A percentile compares a stretch with the other conserved stretches of the same genome.
Conservation (phyloP, 2,888 invertebrate genomes). For the Alcis repandata region DNA sequence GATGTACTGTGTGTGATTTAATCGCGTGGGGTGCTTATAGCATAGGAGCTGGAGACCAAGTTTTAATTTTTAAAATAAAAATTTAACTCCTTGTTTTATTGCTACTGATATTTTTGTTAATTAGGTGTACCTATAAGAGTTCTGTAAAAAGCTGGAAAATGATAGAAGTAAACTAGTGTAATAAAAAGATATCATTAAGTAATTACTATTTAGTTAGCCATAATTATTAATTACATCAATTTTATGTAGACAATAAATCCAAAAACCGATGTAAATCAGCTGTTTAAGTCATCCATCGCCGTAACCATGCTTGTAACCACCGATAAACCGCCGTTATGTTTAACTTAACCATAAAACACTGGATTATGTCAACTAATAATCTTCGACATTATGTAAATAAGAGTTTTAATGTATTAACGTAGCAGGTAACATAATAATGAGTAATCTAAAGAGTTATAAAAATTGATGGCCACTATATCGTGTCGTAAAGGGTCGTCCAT, state of each 20-base stretch:
- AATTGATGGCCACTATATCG: constrained; percentile 7
- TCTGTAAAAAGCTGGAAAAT: no score
- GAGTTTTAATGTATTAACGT: not conserved
- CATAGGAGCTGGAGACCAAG: constrained; percentile 45
- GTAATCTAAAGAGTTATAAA: constrained; percentile 22
- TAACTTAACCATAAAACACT: no score
- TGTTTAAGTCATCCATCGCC: not conserved
- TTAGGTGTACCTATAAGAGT: no score
- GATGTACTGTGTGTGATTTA: constrained; percentile 57
- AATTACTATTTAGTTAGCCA: no score
- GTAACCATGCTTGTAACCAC: no score
- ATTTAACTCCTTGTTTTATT: no score
- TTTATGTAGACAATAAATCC: constrained; percentile 6
- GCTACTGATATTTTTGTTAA: no score
- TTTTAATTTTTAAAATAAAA: not conserved
- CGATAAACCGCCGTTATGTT: not conserved
- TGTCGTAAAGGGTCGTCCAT: not conserved
- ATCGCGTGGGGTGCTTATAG: constrained; percentile 61
- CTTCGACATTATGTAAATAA: not conserved
- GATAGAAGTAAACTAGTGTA: no score
- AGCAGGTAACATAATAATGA: not conserved
- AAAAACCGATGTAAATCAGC: constrained; percentile 14
- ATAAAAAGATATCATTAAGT: no score
- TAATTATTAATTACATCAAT: not conserved
- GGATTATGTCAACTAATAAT: no score